Conservation (phyloP, 2,113 vertebrate genomes). For the Neotoma lepida region DNA sequence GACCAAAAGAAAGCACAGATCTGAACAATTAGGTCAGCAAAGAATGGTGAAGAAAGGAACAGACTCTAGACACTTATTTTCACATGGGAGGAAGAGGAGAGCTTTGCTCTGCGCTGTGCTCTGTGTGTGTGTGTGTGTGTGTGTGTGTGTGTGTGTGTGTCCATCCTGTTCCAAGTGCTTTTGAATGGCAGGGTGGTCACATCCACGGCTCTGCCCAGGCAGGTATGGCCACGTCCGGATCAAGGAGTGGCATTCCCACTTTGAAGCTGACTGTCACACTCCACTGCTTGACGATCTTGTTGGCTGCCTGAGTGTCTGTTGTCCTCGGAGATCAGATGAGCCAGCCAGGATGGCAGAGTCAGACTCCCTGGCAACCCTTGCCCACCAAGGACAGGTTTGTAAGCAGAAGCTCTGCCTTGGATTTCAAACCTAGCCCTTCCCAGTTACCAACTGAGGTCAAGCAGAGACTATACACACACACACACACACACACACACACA, state of each 20-base stretch:
- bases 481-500: too few relatives aligned
- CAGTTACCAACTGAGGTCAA: background rate
- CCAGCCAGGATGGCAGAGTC: slow-evolving; percentile 72
- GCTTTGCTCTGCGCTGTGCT: background rate
- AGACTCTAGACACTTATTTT: slow-evolving; percentile 89
- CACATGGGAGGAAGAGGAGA: slow-evolving; percentile 81
- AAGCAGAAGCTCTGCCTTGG: background rate
- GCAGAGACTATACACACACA: background rate
- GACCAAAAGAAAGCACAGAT: slow-evolving; percentile 82
- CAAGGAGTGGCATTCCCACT: slow-evolving; percentile 89
- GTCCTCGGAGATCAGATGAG: slow-evolving; percentile 88
- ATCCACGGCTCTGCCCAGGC: slow-evolving; percentile 90
- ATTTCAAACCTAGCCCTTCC: background rate
- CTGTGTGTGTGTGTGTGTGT: slow-evolving; percentile 50
- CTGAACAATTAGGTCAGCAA: slow-evolving; percentile 88
- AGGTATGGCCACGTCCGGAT: slow-evolving; percentile 88
- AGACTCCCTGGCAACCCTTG: slow-evolving; percentile 59
- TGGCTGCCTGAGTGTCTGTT: slow-evolving; percentile 91
- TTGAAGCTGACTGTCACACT: slow-evolving; percentile 91
- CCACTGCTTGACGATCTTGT: slow-evolving; percentile 85
- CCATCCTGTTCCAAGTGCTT: slow-evolving; percentile 78
- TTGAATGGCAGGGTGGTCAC: slow-evolving; percentile 93
- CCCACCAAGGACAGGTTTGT: background rate
- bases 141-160: slow-evolving; percentile 55
- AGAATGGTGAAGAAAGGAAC: slow-evolving; percentile 84